Evolutionary conservation across 2,113 vertebrate species (phyloP).

Genomic region (Colossoma macropomum): DNA sequence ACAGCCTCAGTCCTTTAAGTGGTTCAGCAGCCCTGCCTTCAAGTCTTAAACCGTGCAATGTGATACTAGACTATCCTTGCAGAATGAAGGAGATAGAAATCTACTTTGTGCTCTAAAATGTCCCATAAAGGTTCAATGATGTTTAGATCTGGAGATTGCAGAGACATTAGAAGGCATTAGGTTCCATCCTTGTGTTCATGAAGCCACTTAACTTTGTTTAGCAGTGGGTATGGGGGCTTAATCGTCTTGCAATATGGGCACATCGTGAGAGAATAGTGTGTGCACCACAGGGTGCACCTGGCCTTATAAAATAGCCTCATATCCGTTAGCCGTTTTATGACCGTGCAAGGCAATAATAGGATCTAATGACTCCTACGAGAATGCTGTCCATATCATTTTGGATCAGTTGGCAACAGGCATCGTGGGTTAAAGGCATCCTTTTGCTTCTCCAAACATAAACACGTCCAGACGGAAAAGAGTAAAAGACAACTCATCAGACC

Average conservation of each 20-base stretch:
- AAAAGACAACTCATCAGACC: not conserved
- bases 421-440: not conserved
- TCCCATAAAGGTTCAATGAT: not conserved
- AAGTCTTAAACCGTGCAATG: not conserved
- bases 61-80: not conserved
- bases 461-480: not conserved
- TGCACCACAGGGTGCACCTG: not conserved
- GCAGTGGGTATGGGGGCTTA: not conserved
- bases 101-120: not conserved
- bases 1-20: not conserved
- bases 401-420: not conserved
- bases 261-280: not conserved
- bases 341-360: not conserved
- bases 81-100: not conserved
- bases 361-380: not conserved
- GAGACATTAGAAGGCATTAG: not conserved
- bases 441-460: not conserved
- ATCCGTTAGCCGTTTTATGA: not conserved
- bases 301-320: not conserved
- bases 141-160: not conserved
- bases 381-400: not conserved
- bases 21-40: too few relatives aligned
- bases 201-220: not conserved
- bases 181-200: not conserved
- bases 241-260: not conserved